phyloP scores from a whole-genome alignment of 92 coral and sea anemone species.

The Palythoa heliodiscus region DNA sequence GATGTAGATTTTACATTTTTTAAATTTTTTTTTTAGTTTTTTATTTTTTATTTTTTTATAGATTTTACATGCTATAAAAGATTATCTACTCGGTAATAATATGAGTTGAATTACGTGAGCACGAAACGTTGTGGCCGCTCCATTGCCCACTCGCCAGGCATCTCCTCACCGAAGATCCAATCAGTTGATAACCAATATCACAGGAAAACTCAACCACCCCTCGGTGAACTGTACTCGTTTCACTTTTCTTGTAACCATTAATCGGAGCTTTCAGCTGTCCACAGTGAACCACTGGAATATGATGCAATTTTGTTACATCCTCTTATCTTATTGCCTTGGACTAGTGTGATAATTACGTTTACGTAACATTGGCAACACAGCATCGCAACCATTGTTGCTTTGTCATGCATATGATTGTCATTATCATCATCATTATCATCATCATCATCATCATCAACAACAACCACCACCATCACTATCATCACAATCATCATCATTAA shows the following conservation, averaged over 20 bases:
- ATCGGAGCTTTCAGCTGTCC: not conserved
- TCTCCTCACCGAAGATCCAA: slow-evolving; percentile 17
- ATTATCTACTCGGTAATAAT: not conserved
- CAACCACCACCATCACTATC: too few relatives aligned
- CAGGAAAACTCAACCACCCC: slow-evolving; percentile 9
- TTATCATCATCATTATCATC: too few relatives aligned
- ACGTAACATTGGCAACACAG: not conserved
- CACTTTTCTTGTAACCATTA: not conserved
- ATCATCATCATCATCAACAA: too few relatives aligned
- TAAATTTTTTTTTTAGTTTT: too few relatives aligned
- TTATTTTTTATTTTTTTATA: too few relatives aligned
- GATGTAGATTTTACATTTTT: not conserved
- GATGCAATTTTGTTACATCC: not conserved
- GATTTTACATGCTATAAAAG: not conserved
- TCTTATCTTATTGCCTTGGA: not conserved
- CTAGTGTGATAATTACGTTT: not conserved
- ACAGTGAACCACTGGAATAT: slow-evolving; percentile 12
- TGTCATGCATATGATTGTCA: too few relatives aligned
- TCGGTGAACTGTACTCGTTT: not conserved
- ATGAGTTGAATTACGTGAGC: not conserved
- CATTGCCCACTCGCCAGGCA: slow-evolving; percentile 23
- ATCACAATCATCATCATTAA: too few relatives aligned
- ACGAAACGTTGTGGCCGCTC: not conserved
- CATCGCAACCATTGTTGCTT: too few relatives aligned
- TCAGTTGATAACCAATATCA: slow-evolving; percentile 7